phyloP scores from a whole-genome alignment of 1,140 invertebrate species.

The Pristionchus pacificus region DNA sequence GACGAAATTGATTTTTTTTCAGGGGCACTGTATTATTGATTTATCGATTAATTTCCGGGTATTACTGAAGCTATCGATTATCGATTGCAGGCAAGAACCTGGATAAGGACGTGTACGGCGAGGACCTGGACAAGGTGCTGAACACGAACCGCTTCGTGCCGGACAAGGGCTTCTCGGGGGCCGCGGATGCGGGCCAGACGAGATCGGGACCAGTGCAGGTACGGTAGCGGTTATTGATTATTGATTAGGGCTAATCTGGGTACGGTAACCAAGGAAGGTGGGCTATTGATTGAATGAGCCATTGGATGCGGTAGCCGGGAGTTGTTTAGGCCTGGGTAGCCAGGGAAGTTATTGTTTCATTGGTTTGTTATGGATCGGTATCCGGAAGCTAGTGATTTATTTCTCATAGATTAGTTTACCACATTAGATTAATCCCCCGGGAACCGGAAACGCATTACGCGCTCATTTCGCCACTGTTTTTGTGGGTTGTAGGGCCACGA shows the following conservation, averaged over 20 bases:
- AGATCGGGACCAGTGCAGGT: slow-evolving; percentile 78
- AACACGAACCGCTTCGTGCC: slow-evolving; percentile 90
- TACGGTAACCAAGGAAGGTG: not conserved
- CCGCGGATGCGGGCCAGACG: slow-evolving; percentile 68
- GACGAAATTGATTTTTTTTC: no score
- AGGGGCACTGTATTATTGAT: no score
- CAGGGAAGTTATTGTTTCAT: slow-evolving; percentile 8
- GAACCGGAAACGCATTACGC: no score
- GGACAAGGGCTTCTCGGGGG: slow-evolving; percentile 90
- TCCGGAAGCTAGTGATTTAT: slow-evolving; percentile 10
- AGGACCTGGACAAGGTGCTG: slow-evolving; percentile 78
- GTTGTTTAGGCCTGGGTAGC: slow-evolving; percentile 3
- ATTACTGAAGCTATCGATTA: no score
- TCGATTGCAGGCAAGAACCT: slow-evolving; percentile 58
- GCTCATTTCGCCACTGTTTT: no score
- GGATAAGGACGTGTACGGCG: slow-evolving; percentile 84
- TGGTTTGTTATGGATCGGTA: slow-evolving; percentile 11
- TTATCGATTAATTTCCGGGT: no score
- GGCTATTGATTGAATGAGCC: slow-evolving; percentile 7
- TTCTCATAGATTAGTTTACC: no score
- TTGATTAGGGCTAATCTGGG: no score
- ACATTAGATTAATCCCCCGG: no score
- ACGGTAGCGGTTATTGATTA: not conserved
- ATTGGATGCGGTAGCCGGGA: slow-evolving; percentile 7
- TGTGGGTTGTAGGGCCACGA: no score